A percentile compares a stretch with the other conserved stretches of the same genome.
Evolutionary conservation across 1,140 invertebrate genomes (phyloP).

Genomic region (Dinoponera quadriceps): DNA sequence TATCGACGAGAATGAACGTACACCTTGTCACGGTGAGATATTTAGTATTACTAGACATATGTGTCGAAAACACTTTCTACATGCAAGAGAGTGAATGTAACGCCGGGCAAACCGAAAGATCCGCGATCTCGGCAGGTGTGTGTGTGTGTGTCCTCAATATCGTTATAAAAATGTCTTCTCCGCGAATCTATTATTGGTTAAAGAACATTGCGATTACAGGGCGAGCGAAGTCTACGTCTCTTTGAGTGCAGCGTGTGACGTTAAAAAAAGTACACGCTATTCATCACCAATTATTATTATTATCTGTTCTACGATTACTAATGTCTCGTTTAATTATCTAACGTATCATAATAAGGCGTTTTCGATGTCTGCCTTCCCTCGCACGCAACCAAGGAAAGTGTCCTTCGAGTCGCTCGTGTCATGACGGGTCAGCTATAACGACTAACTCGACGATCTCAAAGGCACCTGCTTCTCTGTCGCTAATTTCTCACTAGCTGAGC

Average conservation of each 20-base stretch:
- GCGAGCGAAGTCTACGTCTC: slow-evolving; percentile 13
- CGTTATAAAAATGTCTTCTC: slow-evolving; percentile 30
- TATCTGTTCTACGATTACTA: slow-evolving; percentile 55
- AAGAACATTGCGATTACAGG: slow-evolving; percentile 3
- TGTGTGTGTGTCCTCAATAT: slow-evolving; percentile 2
- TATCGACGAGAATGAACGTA: slow-evolving; percentile 4
- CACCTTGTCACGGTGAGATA: neutral
- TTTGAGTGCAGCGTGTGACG: slow-evolving; percentile 31
- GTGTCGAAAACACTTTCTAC: neutral
- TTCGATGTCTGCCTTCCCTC: slow-evolving; percentile 78
- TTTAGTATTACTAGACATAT: neutral
- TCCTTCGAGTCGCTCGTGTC: slow-evolving; percentile 32
- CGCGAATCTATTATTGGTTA: neutral
- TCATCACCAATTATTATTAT: no score
- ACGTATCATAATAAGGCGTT: slow-evolving; percentile 79
- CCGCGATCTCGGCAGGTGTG: neutral
- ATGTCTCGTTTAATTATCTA: slow-evolving; percentile 58
- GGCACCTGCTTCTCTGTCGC: slow-evolving; percentile 63
- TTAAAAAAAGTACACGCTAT: slow-evolving; percentile 67
- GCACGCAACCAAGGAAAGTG: slow-evolving; percentile 65
- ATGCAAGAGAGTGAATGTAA: neutral
- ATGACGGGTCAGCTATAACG: slow-evolving; percentile 70
- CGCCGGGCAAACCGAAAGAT: neutral
- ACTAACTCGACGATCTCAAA: slow-evolving; percentile 74
- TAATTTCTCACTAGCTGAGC: slow-evolving; percentile 3